Evolutionary conservation across 2,113 vertebrate genomes (phyloP).

Genomic region (Heterocephalus glaber): DNA sequence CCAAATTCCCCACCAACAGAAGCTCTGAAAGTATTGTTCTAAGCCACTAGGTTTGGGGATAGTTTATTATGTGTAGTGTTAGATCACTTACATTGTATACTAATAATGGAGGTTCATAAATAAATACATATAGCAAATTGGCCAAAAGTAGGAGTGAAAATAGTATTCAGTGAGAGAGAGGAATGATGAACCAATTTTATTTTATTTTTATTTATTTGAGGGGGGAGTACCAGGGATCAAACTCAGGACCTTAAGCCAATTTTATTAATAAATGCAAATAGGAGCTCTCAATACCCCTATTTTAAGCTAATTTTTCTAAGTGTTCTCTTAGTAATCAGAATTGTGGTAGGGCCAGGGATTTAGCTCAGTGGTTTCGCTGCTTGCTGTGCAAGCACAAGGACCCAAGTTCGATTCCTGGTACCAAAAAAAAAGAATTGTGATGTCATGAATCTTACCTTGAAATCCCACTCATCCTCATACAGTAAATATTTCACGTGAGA

Average conservation of each 20-base stretch:
- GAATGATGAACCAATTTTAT: background rate
- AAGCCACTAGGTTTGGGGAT: background rate
- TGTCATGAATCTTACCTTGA: conserved; percentile 80
- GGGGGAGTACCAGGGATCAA: too few species aligned
- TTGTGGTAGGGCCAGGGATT: too few species aligned
- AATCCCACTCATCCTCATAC: conserved; percentile 80
- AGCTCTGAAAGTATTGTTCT: background rate
- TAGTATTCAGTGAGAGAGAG: background rate
- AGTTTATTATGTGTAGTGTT: background rate
- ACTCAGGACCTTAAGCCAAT: too few species aligned
- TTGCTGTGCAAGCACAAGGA: too few species aligned
- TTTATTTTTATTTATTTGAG: too few species aligned
- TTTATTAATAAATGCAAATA: conserved; percentile 5
- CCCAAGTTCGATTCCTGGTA: too few species aligned
- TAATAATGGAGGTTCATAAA: background rate
- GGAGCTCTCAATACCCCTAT: background rate
- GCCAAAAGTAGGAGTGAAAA: background rate
- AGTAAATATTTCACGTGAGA: conserved; percentile 65
- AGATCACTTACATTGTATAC: background rate
- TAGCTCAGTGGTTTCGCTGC: too few species aligned
- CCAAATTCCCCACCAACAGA: background rate
- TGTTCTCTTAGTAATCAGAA: background rate
- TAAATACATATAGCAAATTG: background rate
- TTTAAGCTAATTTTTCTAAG: background rate
- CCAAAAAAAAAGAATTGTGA: too few species aligned